Percentiles rank a stretch among this genome's conserved stretches.
These are phyloP conservation scores for Melinaea menophilus DNA, from an alignment of 2,888 invertebrate species.

Conservation along the genomic window DNA sequence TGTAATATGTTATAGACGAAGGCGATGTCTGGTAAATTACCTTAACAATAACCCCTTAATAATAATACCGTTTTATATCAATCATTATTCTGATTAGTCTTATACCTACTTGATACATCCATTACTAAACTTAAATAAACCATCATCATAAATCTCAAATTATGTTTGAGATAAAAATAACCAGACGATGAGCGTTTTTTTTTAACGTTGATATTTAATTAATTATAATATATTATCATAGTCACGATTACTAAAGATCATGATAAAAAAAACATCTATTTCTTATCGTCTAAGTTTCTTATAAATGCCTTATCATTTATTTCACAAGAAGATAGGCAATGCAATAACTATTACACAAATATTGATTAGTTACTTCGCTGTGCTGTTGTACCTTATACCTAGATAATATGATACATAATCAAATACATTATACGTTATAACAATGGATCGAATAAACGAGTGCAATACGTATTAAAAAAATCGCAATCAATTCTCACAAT, in stretches of 20 bases:
- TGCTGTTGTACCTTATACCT: not conserved
- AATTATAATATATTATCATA: slow-evolving; percentile 9
- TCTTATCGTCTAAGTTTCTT: not conserved
- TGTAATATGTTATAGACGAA: not conserved
- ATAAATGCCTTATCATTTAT: not conserved
- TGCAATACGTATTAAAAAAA: not conserved
- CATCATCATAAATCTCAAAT: too few species aligned
- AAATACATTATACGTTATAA: not conserved
- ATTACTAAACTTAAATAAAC: too few species aligned
- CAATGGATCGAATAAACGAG: not conserved
- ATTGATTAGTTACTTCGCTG: not conserved
- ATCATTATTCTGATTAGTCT: too few species aligned
- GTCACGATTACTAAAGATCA: slow-evolving; percentile 17
- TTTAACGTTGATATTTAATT: too few species aligned
- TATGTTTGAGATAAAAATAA: too few species aligned
- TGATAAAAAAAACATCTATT: slow-evolving; percentile 11
- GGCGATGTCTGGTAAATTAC: too few species aligned
- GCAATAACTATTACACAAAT: not conserved
- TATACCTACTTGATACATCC: too few species aligned
- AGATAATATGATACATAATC: not conserved
- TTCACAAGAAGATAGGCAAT: not conserved
- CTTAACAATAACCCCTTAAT: too few species aligned
- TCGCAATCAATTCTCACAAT: not conserved
- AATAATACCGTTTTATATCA: too few species aligned
- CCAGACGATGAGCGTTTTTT: too few species aligned